phyloP scores from a whole-genome alignment of 2,888 invertebrate species.

The Phyto melanocephala region DNA sequence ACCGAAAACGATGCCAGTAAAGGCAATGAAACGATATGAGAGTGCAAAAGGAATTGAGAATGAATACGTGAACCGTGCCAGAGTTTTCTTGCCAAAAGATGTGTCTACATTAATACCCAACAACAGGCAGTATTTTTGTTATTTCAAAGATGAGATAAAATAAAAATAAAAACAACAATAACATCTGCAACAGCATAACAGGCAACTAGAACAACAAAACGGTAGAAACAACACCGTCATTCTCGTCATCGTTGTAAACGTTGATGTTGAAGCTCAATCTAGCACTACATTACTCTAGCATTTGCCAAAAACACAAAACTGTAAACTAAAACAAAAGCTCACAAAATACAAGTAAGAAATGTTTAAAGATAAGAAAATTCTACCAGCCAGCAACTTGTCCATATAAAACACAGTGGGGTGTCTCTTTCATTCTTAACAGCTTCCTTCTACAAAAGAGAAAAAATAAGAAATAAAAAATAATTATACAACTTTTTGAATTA shows the following conservation, averaged over 20 bases:
- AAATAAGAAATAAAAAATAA: too few relatives aligned
- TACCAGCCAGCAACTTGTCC: not conserved
- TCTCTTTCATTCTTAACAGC: not conserved
- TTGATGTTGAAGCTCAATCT: slow-evolving; percentile 26
- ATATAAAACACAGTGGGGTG: slow-evolving; percentile 44
- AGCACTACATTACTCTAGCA: slow-evolving; percentile 30
- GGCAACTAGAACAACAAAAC: slow-evolving; percentile 16
- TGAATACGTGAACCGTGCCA: slow-evolving; percentile 61
- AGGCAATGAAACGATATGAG: slow-evolving; percentile 38
- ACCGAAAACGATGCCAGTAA: slow-evolving; percentile 1
- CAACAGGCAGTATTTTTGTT: slow-evolving; percentile 38
- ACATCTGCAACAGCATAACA: not conserved
- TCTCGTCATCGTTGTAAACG: not conserved
- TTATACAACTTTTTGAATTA: slow-evolving; percentile 52
- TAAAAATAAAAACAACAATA: slow-evolving; percentile 1
- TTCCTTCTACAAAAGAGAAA: not conserved
- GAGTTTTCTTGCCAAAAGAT: slow-evolving; percentile 60
- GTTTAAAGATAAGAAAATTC: slow-evolving; percentile 36
- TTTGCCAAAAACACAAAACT: slow-evolving; percentile 45
- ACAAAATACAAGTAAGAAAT: not conserved
- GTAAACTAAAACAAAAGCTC: not conserved
- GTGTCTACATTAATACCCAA: slow-evolving; percentile 61
- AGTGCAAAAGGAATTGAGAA: slow-evolving; percentile 50
- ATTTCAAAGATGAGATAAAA: slow-evolving; percentile 9
- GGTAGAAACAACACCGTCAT: not conserved